Conservation (phyloP, 2,888 invertebrate species). For the Ditylenchus weischeri region DNA sequence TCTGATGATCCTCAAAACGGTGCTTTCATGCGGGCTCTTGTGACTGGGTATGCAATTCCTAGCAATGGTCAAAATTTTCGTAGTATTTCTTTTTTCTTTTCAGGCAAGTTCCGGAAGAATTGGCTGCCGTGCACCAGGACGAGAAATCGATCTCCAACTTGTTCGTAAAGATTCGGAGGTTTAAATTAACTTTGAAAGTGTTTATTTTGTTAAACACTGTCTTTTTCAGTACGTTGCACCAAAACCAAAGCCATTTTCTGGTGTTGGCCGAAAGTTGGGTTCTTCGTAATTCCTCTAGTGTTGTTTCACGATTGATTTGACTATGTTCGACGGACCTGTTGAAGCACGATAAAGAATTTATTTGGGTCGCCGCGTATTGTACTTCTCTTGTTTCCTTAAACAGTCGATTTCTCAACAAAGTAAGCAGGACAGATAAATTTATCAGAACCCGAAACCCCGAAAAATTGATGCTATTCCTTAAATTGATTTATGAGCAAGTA, state of each 20-base stretch:
- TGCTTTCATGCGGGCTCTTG: constrained; percentile 72
- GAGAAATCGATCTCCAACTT: constrained; percentile 54
- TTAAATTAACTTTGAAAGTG: no score
- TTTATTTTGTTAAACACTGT: no score
- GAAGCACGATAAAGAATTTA: no score
- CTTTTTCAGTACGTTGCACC: constrained; percentile 39
- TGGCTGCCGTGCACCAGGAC: constrained; percentile 59
- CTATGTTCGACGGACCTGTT: no score
- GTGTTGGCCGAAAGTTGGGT: constrained; percentile 49
- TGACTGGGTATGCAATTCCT: constrained; percentile 6
- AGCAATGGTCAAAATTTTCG: not conserved
- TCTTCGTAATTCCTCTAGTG: constrained; percentile 15
- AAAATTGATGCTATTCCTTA: no score
- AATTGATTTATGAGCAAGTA: no score
- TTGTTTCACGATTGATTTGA: no score
- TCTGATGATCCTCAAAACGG: constrained; percentile 81
- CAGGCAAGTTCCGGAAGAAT: constrained; percentile 61
- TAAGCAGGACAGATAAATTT: no score
- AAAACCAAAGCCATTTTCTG: constrained; percentile 48
- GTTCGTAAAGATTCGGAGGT: constrained; percentile 31
- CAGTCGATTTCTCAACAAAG: no score
- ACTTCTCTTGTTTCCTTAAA: no score
- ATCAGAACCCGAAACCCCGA: no score
- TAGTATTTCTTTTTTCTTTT: constrained; percentile 4
- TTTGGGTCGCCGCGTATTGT: no score